Conservation (phyloP, 2,113 vertebrate genomes). For the Diphyllodes magnificus region DNA sequence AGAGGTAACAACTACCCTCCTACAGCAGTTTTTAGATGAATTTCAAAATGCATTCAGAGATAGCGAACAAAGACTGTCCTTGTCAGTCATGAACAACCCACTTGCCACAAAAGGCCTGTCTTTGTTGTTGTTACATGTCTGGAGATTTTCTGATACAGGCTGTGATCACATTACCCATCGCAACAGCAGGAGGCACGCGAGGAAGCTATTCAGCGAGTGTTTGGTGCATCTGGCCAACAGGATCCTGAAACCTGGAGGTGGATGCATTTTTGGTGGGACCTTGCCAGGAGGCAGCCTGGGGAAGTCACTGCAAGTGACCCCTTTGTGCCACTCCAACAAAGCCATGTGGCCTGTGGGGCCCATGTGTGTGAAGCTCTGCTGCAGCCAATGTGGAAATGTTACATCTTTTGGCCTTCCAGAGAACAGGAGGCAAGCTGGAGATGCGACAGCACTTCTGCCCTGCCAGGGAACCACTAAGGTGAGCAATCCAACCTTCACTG, state of each 20-base stretch:
- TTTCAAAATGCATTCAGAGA: not conserved
- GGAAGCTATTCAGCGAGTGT: fast-evolving
- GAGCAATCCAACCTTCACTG: fast-evolving
- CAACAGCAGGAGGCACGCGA: fast-evolving
- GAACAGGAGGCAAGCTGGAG: not conserved
- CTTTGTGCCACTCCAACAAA: not conserved
- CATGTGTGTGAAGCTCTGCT: not conserved
- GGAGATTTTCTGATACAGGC: not conserved
- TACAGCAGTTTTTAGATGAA: not conserved
- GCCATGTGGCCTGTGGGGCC: not conserved
- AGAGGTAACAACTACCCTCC: not conserved
- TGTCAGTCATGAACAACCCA: not conserved
- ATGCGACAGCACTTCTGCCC: fast-evolving
- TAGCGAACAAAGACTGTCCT: not conserved
- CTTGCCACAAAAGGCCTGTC: not conserved
- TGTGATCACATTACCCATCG: not conserved
- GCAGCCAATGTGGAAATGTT: fast-evolving
- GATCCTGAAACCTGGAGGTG: fast-evolving
- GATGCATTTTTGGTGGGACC: not conserved
- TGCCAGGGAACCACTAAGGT: not conserved
- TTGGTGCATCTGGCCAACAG: fast-evolving
- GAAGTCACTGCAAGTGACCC: not conserved
- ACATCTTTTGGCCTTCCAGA: not conserved
- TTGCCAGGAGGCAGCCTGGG: not conserved
- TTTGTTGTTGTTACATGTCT: not conserved